Conservation (phyloP, 2,888 invertebrate species). For the Tupiocoris notatus region DNA sequence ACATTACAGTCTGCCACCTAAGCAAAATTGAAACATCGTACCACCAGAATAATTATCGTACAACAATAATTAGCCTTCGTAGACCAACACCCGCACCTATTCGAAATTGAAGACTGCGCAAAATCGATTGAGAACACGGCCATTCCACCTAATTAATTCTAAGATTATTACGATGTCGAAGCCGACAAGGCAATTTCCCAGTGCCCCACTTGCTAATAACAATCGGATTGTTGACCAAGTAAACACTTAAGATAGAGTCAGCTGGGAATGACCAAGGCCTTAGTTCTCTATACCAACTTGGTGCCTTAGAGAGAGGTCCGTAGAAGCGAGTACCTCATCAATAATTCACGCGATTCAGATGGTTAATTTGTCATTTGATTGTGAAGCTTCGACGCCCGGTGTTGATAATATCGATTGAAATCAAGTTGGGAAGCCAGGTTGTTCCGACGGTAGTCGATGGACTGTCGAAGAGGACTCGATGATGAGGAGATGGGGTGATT, state of each 20-base stretch:
- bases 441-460: too few relatives aligned
- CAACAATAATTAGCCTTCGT: too few relatives aligned
- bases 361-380: constrained; percentile 40
- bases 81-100: too few relatives aligned
- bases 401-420: background rate
- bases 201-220: constrained; percentile 15
- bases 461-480: constrained; percentile 12
- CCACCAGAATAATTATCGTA: too few relatives aligned
- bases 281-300: too few relatives aligned
- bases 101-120: background rate
- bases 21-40: too few relatives aligned
- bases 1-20: too few relatives aligned
- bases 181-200: constrained; percentile 20
- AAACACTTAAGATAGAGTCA: constrained; percentile 40
- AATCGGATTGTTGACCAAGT: constrained; percentile 35
- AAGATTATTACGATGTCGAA: constrained; percentile 38
- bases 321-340: constrained; percentile 16
- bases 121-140: too few relatives aligned
- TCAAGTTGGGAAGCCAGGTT: background rate
- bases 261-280: background rate
- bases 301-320: too few relatives aligned
- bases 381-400: constrained; percentile 19
- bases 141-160: constrained; percentile 38
- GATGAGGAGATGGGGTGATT: background rate
- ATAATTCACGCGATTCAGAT: constrained; percentile 37